Evolutionary conservation across 2,888 invertebrate genomes (phyloP), one percentile per base, ranked within the genome.

Genomic region (Andrena camellia): DNA sequence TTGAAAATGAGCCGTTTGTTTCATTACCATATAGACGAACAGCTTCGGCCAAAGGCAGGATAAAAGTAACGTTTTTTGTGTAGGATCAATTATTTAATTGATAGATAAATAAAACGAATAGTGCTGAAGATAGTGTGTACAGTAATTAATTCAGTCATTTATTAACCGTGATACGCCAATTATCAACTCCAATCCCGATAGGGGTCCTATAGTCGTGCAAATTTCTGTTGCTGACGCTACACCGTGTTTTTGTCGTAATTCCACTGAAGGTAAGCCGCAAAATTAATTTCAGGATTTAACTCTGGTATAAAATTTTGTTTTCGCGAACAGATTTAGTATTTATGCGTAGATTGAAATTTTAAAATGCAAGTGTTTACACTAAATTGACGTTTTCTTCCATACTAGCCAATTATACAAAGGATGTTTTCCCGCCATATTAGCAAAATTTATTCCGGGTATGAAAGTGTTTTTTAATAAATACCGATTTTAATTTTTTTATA

Each of bases 371-470:
- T 79, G 78, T 72, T 83, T 77, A 63, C 75, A 76, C 67, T 67
- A 81, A 81, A 78, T 83, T 81, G 74, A 85, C 85, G 85, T 86
- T 83, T 64, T 57, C 68, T 74, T 69, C 63, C 42, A 20, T 60
- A 73, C 42, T 83, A 74, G 83, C 90, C 91, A 92, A 89, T 91
- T 93, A 89, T 78, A 92, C 90, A 89, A 71, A 86, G 82, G 83
- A 87, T 78, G 77, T 83, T 91, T 93, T 93, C 92, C 92, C 93
- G 92, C 92, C 92, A 90, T 87, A 86, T 88, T 90, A 90, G 91
- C 83, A 90, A 90, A 86, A 78, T 72, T 83, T 77, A 87, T 74
- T 78, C 88, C 42, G 87, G 89, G 91, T 90, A 91, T 59, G 88
- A 69, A 77, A 72, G 6, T 59, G 35, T 57, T 59, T 75, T 57